These are phyloP conservation scores for Luperina testacea DNA, from an alignment of 2,888 invertebrate species.

Conservation along the genomic window DNA sequence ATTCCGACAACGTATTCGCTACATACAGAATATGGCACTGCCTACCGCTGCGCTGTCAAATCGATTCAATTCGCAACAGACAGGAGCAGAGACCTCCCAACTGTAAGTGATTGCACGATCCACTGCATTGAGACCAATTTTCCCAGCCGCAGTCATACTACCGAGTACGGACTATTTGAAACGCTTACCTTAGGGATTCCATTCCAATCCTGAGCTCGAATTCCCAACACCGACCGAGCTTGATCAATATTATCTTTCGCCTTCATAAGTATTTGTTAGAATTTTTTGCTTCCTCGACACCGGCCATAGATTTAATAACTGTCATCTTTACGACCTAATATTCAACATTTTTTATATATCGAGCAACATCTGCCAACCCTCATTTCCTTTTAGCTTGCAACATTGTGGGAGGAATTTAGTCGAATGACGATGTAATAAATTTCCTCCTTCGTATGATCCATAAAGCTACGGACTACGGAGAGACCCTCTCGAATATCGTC, in stretches of 20 bases:
- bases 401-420: slow-evolving; percentile 80
- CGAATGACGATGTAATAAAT: slow-evolving; percentile 84
- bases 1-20: slow-evolving; percentile 22
- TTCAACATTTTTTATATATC: slow-evolving; percentile 73
- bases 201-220: slow-evolving; percentile 57
- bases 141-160: slow-evolving; percentile 51
- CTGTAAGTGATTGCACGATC: slow-evolving; percentile 63
- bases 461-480: slow-evolving; percentile 73
- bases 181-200: slow-evolving; percentile 64
- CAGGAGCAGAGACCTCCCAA: slow-evolving; percentile 48
- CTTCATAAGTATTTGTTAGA: slow-evolving; percentile 61
- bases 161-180: slow-evolving; percentile 62
- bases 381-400: slow-evolving; percentile 78
- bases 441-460: slow-evolving; percentile 80
- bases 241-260: slow-evolving; percentile 64
- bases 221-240: slow-evolving; percentile 47
- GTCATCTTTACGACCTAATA: slow-evolving; percentile 78
- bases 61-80: slow-evolving; percentile 55
- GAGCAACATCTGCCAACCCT: slow-evolving; percentile 79
- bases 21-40: slow-evolving; percentile 25
- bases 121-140: slow-evolving; percentile 63
- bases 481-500: slow-evolving; percentile 60
- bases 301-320: slow-evolving; percentile 75
- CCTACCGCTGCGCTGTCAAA: slow-evolving; percentile 52
- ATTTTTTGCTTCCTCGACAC: slow-evolving; percentile 32